These are phyloP conservation scores for Neogale vison DNA, from an alignment of 2,113 vertebrate species.

Conservation along the genomic window DNA sequence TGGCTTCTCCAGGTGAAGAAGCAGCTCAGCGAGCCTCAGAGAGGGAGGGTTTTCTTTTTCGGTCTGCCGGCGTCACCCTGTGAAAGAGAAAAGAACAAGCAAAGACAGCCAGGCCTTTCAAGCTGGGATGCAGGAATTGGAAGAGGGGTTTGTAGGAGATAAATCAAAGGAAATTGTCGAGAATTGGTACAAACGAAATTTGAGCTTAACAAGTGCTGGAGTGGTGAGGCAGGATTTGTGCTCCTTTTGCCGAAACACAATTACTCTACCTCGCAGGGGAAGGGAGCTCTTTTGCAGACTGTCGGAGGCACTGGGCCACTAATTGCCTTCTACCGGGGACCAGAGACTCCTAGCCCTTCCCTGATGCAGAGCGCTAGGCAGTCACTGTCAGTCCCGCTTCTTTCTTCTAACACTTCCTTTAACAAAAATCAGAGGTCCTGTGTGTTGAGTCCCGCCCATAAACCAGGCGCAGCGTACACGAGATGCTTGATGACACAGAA, in stretches of 20 bases:
- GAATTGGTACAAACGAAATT: constrained; percentile 49
- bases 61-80: neutral
- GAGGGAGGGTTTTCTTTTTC: neutral
- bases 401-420: neutral
- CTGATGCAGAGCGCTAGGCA: neutral
- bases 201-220: constrained; percentile 38
- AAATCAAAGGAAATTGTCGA: constrained; percentile 52
- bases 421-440: neutral
- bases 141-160: neutral
- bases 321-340: neutral
- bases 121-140: neutral
- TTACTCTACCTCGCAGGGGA: neutral
- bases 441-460: too few relatives aligned
- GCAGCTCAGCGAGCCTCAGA: neutral
- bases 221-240: neutral
- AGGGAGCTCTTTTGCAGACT: neutral
- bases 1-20: neutral
- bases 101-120: constrained; percentile 6
- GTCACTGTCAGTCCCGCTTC: too few relatives aligned
- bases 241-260: neutral
- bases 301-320: fast-evolving
- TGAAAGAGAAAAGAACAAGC: neutral
- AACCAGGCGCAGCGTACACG: neutral
- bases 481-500: neutral
- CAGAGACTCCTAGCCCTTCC: neutral